Conservation (phyloP, 2,888 invertebrate genomes). For the Metallyticus violacea region DNA sequence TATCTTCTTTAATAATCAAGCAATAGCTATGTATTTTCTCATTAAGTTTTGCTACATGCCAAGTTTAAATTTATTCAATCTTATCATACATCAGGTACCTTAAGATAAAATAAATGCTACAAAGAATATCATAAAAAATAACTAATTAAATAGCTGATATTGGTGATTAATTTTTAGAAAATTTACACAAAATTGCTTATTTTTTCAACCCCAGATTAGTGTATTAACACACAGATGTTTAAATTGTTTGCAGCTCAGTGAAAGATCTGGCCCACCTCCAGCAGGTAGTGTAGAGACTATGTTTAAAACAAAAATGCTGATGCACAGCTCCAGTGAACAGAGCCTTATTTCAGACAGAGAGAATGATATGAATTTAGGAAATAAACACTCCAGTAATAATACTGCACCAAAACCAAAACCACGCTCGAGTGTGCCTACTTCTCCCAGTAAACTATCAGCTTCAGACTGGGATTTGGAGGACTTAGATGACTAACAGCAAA, state of each 20-base stretch:
- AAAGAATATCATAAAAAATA: no score
- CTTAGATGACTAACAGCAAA: constrained; percentile 13
- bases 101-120: no score
- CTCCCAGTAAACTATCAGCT: not conserved
- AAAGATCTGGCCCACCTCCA: constrained; percentile 43
- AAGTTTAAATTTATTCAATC: no score
- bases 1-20: no score
- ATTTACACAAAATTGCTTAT: no score
- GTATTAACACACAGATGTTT: no score
- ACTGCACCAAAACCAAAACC: constrained; percentile 11
- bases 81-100: no score
- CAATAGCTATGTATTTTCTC: no score
- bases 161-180: no score
- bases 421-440: not conserved
- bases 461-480: constrained; percentile 28
- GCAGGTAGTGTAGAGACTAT: constrained; percentile 44
- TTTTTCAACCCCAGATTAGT: no score
- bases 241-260: constrained; percentile 38
- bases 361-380: not conserved
- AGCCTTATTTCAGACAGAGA: not conserved
- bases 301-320: constrained; percentile 32
- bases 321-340: not conserved
- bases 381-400: not conserved
- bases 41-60: no score
- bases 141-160: no score